phyloP scores from a whole-genome alignment of 2,113 vertebrate genomes.

The Phyllostomus discolor region DNA sequence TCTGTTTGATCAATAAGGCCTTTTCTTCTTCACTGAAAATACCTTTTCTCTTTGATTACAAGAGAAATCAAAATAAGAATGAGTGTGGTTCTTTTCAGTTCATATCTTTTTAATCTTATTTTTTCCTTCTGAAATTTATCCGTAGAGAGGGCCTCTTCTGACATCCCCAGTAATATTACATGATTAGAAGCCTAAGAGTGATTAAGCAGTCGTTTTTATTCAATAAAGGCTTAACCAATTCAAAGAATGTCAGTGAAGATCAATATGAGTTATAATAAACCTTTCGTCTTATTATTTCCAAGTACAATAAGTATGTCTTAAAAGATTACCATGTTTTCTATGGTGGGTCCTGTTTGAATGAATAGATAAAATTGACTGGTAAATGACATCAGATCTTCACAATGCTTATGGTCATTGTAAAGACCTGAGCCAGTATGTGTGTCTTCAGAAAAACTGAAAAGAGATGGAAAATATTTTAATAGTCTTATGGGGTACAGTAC shows the following conservation, averaged over 20 bases:
- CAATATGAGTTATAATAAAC: background rate
- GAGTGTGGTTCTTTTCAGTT: background rate
- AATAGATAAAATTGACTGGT: background rate
- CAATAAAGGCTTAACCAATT: background rate
- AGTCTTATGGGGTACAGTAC: background rate
- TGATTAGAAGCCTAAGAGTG: background rate
- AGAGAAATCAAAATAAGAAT: background rate
- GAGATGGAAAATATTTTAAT: background rate
- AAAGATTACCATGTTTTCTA: background rate
- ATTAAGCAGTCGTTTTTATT: background rate
- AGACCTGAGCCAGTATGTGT: background rate
- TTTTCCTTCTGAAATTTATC: constrained; percentile 11
- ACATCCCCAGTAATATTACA: background rate
- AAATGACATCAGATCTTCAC: background rate
- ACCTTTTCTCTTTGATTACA: background rate
- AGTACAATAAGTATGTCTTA: background rate
- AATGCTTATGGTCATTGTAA: background rate
- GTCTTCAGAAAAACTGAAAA: background rate
- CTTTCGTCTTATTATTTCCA: constrained; percentile 9
- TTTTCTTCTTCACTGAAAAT: constrained; percentile 1
- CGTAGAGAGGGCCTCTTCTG: background rate
- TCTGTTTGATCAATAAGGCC: background rate
- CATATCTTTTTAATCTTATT: constrained; percentile 1
- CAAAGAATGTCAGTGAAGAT: background rate
- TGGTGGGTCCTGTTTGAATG: background rate